Evolutionary conservation across 2,888 invertebrate genomes (phyloP).

Genomic region (Tuta absoluta): DNA sequence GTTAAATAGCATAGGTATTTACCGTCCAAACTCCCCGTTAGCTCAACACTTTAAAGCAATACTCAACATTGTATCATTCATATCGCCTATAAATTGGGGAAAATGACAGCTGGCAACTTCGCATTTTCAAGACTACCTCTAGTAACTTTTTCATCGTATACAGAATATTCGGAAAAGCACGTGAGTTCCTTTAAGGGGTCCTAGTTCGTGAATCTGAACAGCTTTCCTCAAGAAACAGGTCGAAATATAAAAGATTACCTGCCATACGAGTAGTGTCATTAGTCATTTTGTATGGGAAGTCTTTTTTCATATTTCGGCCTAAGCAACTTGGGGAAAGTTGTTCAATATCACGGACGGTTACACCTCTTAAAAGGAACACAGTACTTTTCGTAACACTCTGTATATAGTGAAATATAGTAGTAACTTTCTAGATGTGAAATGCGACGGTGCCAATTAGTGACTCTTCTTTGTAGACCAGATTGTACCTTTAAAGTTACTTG

Average conservation of each 20-base stretch:
- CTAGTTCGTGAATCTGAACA: too few relatives aligned
- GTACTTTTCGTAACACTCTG: not conserved
- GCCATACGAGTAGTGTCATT: too few relatives aligned
- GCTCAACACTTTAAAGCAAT: slow-evolving; percentile 34
- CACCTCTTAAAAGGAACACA: too few relatives aligned
- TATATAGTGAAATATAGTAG: not conserved
- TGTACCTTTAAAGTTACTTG: slow-evolving; percentile 28
- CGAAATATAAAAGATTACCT: too few relatives aligned
- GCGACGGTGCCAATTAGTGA: slow-evolving; percentile 2
- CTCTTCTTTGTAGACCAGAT: slow-evolving; percentile 17
- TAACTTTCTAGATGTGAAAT: not conserved
- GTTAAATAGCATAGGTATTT: slow-evolving; percentile 33
- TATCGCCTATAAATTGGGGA: slow-evolving; percentile 29
- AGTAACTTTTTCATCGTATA: not conserved
- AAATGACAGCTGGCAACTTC: slow-evolving; percentile 1
- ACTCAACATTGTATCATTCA: slow-evolving; percentile 24
- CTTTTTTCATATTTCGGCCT: not conserved
- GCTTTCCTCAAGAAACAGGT: too few relatives aligned
- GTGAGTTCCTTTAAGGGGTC: too few relatives aligned
- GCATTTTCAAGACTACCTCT: not conserved
- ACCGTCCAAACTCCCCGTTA: slow-evolving; percentile 37
- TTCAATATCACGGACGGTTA: too few relatives aligned
- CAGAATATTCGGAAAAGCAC: too few relatives aligned
- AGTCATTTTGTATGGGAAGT: too few relatives aligned
- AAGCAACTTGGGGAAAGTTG: too few relatives aligned